Conservation (phyloP, 2,888 invertebrate species). For the Spodoptera picta region DNA sequence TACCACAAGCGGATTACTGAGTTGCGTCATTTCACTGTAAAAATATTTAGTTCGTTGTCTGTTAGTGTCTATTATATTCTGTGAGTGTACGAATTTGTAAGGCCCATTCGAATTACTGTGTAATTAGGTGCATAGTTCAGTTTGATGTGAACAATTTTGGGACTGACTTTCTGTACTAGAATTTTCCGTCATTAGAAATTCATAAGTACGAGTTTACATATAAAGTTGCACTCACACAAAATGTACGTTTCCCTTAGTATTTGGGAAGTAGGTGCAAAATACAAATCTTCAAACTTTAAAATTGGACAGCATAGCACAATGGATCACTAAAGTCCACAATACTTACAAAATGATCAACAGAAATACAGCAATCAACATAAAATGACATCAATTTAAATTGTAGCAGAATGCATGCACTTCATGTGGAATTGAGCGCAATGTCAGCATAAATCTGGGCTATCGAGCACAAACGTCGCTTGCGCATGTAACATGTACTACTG, state of each 20-base stretch:
- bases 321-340: too few species aligned
- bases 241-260: too few species aligned
- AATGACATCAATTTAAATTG: conserved; percentile 6
- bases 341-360: too few species aligned
- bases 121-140: conserved; percentile 50
- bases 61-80: conserved; percentile 46
- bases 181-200: conserved; percentile 20
- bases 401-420: conserved; percentile 5
- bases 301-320: too few species aligned
- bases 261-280: too few species aligned
- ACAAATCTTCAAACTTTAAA: too few species aligned
- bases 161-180: conserved; percentile 26
- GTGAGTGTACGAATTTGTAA: conserved; percentile 61
- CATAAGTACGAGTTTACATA: background rate
- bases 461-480: conserved; percentile 54
- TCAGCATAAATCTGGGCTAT: conserved; percentile 76
- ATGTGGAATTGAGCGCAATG: conserved; percentile 67
- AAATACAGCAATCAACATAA: conserved; percentile 6
- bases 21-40: conserved; percentile 62
- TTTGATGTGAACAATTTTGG: conserved; percentile 12
- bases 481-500: conserved; percentile 37
- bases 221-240: background rate
- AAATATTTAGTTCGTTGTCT: conserved; percentile 52
- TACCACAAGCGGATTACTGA: conserved; percentile 64
- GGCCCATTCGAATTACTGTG: conserved; percentile 49